Evolutionary conservation across 2,888 invertebrate species (phyloP).

Genomic region (Zhuqinia jingwanae): DNA sequence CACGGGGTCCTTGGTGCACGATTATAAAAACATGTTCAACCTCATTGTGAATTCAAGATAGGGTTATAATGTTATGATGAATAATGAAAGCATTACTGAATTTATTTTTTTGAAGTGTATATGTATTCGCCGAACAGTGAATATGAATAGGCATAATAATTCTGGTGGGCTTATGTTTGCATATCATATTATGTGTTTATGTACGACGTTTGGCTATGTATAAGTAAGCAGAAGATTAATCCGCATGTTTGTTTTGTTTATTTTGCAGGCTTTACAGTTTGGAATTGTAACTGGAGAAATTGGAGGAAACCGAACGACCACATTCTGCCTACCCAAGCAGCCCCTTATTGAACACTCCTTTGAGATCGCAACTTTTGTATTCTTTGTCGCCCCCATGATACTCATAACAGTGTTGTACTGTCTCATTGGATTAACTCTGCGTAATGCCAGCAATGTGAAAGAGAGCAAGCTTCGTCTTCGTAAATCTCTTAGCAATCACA

Average conservation of each 20-base stretch:
- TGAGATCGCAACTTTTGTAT: slow-evolving; percentile 87
- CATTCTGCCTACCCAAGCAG: slow-evolving; percentile 85
- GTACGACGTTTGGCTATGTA: neutral
- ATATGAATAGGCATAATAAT: no score
- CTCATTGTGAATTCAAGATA: no score
- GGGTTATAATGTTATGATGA: no score
- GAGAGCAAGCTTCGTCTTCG: slow-evolving; percentile 78
- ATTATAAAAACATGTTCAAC: no score
- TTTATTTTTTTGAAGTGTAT: no score
- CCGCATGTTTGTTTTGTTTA: neutral
- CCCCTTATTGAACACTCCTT: slow-evolving; percentile 87
- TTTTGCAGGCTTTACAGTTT: slow-evolving; percentile 77
- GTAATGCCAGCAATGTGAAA: slow-evolving; percentile 80
- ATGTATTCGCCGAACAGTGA: no score
- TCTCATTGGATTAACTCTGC: slow-evolving; percentile 82
- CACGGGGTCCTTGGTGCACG: no score
- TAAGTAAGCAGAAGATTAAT: neutral
- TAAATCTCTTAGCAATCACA: slow-evolving; percentile 78
- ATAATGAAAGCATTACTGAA: no score
- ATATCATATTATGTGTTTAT: neutral
- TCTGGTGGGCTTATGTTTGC: no score
- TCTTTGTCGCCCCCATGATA: slow-evolving; percentile 85
- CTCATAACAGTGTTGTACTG: slow-evolving; percentile 84
- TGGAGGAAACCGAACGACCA: slow-evolving; percentile 82
- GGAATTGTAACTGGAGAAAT: slow-evolving; percentile 71